These are phyloP conservation scores for Phalacrocorax aristotelis DNA, from an alignment of 2,113 vertebrate species.

Conservation along the genomic window DNA sequence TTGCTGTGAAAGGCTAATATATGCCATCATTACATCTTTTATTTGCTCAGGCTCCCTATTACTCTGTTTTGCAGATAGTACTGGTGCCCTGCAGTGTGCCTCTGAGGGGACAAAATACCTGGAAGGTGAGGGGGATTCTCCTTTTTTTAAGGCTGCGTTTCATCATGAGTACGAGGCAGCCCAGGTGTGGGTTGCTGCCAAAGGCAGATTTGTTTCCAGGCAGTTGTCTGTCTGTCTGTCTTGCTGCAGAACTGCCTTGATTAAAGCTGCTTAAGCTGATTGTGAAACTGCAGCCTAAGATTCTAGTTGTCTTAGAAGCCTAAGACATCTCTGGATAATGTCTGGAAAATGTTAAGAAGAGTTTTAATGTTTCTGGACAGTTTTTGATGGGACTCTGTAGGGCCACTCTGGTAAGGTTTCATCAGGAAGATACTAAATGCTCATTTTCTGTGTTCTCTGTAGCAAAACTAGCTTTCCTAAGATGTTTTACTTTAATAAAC, in stretches of 20 bases:
- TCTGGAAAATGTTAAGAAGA: neutral
- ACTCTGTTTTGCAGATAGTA: neutral
- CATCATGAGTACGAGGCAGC: neutral
- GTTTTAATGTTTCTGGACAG: neutral
- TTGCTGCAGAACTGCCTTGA: slow-evolving; percentile 20
- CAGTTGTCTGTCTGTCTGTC: slow-evolving; percentile 21
- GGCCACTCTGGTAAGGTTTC: neutral
- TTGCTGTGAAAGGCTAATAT: neutral
- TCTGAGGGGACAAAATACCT: neutral
- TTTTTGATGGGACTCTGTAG: neutral
- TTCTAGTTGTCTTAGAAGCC: neutral
- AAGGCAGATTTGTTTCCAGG: slow-evolving; percentile 17
- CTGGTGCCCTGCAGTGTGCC: neutral
- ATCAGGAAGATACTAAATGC: neutral
- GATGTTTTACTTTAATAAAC: neutral
- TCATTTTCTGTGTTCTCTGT: neutral
- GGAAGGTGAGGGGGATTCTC: neutral
- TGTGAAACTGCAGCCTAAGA: slow-evolving; percentile 2
- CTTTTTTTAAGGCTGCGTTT: neutral
- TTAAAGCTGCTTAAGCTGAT: slow-evolving; percentile 48
- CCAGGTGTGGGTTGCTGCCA: neutral
- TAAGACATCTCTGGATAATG: neutral
- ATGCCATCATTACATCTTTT: neutral
- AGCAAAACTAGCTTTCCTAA: neutral
- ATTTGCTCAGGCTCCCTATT: neutral